Evolutionary conservation across 2,888 invertebrate species (phyloP).

Genomic region (Podotricha telesiphe): DNA sequence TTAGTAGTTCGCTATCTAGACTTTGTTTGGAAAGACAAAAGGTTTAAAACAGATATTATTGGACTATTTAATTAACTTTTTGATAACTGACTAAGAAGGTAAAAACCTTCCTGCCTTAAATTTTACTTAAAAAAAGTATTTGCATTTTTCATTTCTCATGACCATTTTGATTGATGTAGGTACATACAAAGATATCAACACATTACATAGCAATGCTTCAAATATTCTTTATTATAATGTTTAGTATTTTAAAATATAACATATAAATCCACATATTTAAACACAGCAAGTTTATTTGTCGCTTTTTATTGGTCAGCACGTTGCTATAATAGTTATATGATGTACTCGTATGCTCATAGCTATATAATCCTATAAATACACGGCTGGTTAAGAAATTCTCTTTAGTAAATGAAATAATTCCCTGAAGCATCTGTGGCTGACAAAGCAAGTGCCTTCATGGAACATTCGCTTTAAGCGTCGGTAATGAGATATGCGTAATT

Average conservation of each 20-base stretch:
- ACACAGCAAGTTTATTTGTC: too few relatives aligned
- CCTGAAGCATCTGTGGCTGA: conserved; percentile 46
- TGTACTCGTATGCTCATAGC: neutral
- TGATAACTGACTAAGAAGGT: neutral
- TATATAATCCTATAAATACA: neutral
- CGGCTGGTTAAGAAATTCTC: conserved; percentile 2
- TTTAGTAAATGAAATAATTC: conserved; percentile 2
- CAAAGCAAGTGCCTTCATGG: conserved; percentile 40
- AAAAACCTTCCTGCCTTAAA: too few relatives aligned
- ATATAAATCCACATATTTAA: too few relatives aligned
- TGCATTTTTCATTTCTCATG: too few relatives aligned
- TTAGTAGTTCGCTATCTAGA: conserved; percentile 7
- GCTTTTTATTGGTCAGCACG: too few relatives aligned
- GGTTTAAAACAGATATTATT: neutral
- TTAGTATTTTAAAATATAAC: too few relatives aligned
- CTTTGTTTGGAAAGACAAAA: conserved; percentile 14
- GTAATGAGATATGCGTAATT: conserved; percentile 45
- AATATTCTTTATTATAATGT: too few relatives aligned
- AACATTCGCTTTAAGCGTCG: conserved; percentile 40
- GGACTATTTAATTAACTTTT: neutral
- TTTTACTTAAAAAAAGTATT: too few relatives aligned
- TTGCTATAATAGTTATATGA: neutral
- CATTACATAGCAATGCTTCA: too few relatives aligned
- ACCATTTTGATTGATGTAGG: too few relatives aligned
- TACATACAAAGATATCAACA: too few relatives aligned